These are phyloP conservation scores for Aelia acuminata DNA, from an alignment of 2,888 invertebrate species.

Conservation along the genomic window DNA sequence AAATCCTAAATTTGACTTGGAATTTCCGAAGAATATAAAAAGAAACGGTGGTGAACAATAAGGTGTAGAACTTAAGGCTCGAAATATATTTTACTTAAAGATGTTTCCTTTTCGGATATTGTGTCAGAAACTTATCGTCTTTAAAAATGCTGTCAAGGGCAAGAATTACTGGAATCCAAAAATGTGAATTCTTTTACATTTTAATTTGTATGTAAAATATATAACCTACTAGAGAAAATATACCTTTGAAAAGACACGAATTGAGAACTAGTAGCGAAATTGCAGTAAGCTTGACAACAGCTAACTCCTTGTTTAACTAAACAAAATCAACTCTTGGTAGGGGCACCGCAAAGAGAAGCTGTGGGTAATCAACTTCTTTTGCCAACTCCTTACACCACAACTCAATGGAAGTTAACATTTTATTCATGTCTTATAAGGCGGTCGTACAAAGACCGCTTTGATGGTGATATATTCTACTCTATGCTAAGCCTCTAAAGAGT, in stretches of 20 bases:
- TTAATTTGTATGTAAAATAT: background rate
- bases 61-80: too few relatives aligned
- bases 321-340: background rate
- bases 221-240: too few relatives aligned
- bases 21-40: too few relatives aligned
- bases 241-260: background rate
- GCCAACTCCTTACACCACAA: background rate
- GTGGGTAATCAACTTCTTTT: slow-evolving; percentile 19
- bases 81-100: too few relatives aligned
- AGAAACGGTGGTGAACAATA: too few relatives aligned
- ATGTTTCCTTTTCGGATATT: too few relatives aligned
- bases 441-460: background rate
- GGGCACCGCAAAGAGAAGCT: background rate
- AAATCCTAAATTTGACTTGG: too few relatives aligned
- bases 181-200: too few relatives aligned
- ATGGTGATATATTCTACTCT: background rate
- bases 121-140: too few relatives aligned
- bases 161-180: too few relatives aligned
- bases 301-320: background rate
- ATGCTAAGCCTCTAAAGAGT: background rate
- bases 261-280: too few relatives aligned
- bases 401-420: background rate
- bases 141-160: too few relatives aligned
- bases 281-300: background rate
- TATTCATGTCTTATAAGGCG: slow-evolving; percentile 12